These are phyloP conservation scores for Ditula angustiorana DNA, from an alignment of 2,888 invertebrate genomes.

Conservation along the genomic window DNA sequence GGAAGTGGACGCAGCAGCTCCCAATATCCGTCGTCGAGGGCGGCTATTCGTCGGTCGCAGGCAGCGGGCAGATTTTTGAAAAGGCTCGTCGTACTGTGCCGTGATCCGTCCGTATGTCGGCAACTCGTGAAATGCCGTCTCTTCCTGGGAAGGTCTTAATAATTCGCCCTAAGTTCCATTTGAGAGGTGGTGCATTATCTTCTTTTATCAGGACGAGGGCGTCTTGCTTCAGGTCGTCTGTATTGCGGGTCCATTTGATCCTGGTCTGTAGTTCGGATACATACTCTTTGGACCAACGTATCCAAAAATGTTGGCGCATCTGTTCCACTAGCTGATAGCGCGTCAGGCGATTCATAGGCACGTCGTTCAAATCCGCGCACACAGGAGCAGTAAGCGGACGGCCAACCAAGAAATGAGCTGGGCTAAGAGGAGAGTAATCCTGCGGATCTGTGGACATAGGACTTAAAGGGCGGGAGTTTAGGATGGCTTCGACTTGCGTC, in stretches of 20 bases:
- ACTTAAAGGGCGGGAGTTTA: no score
- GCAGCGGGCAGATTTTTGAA: no score
- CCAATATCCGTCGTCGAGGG: conserved; percentile 3
- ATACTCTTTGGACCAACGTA: conserved; percentile 44
- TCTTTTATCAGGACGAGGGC: conserved; percentile 20
- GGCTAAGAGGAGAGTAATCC: no score
- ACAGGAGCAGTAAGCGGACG: conserved; percentile 34
- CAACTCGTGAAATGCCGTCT: conserved; percentile 18
- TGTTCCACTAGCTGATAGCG: conserved; percentile 43
- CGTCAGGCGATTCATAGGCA: conserved; percentile 18
- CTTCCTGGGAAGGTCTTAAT: conserved; percentile 3
- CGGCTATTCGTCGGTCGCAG: neutral
- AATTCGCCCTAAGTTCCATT: conserved; percentile 12
- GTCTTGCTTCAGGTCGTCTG: conserved; percentile 6
- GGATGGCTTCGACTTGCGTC: no score
- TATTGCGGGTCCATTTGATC: conserved; percentile 43
- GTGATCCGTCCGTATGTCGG: conserved; percentile 9
- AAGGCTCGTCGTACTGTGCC: conserved; percentile 13
- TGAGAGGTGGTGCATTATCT: neutral
- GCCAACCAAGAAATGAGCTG: no score
- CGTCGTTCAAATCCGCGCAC: conserved; percentile 8
- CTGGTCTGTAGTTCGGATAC: conserved; percentile 45
- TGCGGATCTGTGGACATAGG: no score
- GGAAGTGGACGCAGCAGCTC: conserved; percentile 21
- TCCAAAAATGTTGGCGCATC: conserved; percentile 47